Base-by-base conservation (phyloP, 2,888 invertebrate species). In the Scaptomyza parva region DNA sequence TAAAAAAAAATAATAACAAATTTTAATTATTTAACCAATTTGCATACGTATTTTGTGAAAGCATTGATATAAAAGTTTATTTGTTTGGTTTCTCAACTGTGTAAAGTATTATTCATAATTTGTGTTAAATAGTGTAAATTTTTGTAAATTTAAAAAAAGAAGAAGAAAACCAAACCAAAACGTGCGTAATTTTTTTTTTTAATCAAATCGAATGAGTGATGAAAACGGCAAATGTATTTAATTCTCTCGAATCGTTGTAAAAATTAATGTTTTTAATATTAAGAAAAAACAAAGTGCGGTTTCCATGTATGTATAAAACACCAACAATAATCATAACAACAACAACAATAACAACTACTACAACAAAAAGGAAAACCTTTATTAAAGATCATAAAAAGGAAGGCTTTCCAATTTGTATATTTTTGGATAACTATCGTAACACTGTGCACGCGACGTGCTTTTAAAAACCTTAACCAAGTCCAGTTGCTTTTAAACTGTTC, bases 71-170 rank as follows among this genome's bases (percentile, higher is more conserved):
- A 26, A 26, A 57, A 65, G 44, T 66, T 73, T 44, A 61, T 66
- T 79, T 69, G 70, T 68, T 77, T 70, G 62, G 69, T 76, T n/a
- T n/a, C n/a, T 70, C 52, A 58, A 76, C 69, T 69, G 76, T 80
- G 80, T 80, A 78, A 82, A 88, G 72, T 86, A 79, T 80, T 86
- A 82, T 80, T 86, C 57, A 73, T 83, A 86, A 75, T 73, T 70
- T 77, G 65, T 75, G 72, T 82, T 78, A 70, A 81, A 70, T 74
- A 74, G 68, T 80, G 87, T 83, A 83, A 76, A 86, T 85, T 81
- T 85, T 28, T 85, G 78, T 87, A 79, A 58, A 86, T 64, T 82
- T 66, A 65, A 64, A 62, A 66, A 45, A 37, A 20, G 64, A 65
- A 64, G 58, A 63, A 60, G 37, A 26, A 66, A 78, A 67, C 45